Percentiles rank a stretch among this genome's conserved stretches.
Conservation (phyloP, 1,140 invertebrate genomes). For the Ganaspis sp. region DNA sequence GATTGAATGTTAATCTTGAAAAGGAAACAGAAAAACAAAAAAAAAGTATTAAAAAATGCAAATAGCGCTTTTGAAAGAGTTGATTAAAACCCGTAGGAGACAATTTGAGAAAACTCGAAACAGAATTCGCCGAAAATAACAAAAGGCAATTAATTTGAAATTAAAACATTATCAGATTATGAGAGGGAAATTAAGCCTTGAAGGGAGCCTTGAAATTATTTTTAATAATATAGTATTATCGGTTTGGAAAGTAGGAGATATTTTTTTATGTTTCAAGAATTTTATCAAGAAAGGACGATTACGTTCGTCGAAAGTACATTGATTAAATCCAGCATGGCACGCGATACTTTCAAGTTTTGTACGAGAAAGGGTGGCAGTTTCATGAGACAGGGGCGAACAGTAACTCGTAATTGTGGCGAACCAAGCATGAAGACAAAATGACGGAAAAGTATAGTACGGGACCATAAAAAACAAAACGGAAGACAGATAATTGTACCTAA, state of each 20-base stretch:
- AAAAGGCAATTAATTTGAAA: not conserved
- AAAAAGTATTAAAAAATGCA: no score
- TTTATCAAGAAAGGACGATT: slow-evolving; percentile 44
- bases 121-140: no score
- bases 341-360: slow-evolving; percentile 37
- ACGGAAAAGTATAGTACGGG: slow-evolving; percentile 19
- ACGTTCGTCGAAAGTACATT: slow-evolving; percentile 55
- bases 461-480: slow-evolving; percentile 33
- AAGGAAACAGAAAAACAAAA: no score
- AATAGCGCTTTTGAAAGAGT: no score
- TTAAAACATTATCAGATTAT: slow-evolving; percentile 1
- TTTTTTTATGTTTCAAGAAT: slow-evolving; percentile 37
- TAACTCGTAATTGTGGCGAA: slow-evolving; percentile 10
- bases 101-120: no score
- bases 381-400: not conserved
- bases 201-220: not conserved
- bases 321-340: slow-evolving; percentile 57
- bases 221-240: slow-evolving; percentile 33
- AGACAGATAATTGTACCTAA: slow-evolving; percentile 44
- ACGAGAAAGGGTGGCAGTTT: not conserved
- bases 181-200: not conserved
- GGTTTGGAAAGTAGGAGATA: slow-evolving; percentile 32
- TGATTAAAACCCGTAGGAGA: no score
- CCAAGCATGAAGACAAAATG: slow-evolving; percentile 16
- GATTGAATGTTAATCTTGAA: no score